phyloP scores from a whole-genome alignment of 2,113 vertebrate species.

The Elaphurus davidianus region DNA sequence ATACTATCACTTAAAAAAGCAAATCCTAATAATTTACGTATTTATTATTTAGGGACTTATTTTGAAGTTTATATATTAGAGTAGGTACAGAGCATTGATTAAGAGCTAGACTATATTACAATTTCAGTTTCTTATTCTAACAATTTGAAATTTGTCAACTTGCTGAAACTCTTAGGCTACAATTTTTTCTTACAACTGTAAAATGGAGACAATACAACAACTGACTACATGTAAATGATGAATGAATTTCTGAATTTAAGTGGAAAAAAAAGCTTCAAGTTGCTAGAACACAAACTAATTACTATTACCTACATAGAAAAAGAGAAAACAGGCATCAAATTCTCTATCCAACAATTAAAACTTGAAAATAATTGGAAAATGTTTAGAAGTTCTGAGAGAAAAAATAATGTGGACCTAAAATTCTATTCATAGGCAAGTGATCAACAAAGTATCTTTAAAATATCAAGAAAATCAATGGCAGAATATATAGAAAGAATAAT shows the following conservation, averaged over 20 bases:
- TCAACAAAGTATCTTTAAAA: neutral
- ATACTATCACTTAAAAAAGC: neutral
- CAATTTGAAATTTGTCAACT: neutral
- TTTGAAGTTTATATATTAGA: neutral
- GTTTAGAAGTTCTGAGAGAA: neutral
- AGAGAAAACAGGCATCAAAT: neutral
- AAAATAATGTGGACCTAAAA: neutral
- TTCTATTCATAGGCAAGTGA: neutral
- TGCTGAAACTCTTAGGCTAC: neutral
- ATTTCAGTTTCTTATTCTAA: neutral
- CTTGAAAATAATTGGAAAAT: neutral
- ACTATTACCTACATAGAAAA: neutral
- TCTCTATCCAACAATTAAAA: neutral
- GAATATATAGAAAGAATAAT: neutral
- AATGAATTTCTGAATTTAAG: conserved; percentile 10
- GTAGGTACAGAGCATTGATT: neutral
- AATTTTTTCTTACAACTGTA: neutral
- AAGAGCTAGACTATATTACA: neutral
- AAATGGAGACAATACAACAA: neutral
- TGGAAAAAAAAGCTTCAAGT: neutral
- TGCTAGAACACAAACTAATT: neutral
- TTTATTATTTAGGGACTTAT: neutral
- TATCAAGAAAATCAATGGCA: neutral
- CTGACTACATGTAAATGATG: neutral
- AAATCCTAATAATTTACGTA: neutral